Percentiles rank a stretch among this genome's conserved stretches.
Evolutionary conservation across 2,113 vertebrate genomes (phyloP).

Genomic region (Gambusia holbrooki): DNA sequence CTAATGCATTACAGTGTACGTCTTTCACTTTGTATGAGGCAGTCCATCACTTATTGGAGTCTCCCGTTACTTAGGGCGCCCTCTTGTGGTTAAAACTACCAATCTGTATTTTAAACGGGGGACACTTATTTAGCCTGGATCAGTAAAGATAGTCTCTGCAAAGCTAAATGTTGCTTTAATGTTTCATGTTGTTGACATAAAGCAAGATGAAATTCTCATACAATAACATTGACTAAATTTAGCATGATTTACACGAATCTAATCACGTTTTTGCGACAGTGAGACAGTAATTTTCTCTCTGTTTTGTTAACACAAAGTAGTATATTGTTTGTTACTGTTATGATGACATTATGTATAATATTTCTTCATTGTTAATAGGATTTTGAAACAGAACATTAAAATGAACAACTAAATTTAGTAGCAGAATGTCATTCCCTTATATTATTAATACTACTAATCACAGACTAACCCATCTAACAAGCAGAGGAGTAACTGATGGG

Average conservation of each 20-base stretch:
- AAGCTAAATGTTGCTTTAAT: neutral
- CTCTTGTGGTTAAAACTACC: slow-evolving; percentile 30
- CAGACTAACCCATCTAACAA: too few species aligned
- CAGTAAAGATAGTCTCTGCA: neutral
- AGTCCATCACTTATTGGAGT: neutral
- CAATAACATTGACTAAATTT: neutral
- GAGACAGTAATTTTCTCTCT: neutral
- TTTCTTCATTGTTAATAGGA: neutral
- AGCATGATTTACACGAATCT: neutral
- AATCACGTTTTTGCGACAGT: neutral
- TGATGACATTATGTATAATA: neutral
- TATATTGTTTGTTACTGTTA: neutral
- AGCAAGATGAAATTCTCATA: neutral
- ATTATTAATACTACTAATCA: too few species aligned
- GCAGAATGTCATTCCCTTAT: neutral
- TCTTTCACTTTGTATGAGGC: slow-evolving; percentile 3
- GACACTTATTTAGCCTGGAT: neutral
- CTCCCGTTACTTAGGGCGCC: neutral
- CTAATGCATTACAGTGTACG: neutral
- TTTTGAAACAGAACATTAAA: neutral
- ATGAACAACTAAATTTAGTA: neutral
- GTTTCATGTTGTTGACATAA: neutral
- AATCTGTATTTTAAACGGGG: neutral
- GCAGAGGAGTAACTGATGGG: too few species aligned
- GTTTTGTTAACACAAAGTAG: neutral